Evolutionary conservation across 2,797 vertebrate genomes (phyloP).

Genomic region (Hipposideros larvatus): DNA sequence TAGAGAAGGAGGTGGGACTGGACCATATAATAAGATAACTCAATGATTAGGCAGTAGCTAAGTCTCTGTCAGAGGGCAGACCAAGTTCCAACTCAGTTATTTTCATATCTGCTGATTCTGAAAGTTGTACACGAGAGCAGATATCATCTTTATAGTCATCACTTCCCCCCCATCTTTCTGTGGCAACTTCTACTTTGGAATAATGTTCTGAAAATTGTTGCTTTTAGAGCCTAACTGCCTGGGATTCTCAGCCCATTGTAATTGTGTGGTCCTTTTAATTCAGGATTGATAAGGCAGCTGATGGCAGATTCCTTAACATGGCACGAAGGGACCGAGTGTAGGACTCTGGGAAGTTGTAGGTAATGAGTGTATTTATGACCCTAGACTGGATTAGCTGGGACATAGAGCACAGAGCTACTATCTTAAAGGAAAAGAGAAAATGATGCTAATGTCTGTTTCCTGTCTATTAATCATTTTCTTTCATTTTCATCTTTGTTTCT

Average conservation of each 20-base stretch:
- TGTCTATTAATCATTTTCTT: slow-evolving; percentile 47
- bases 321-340: neutral
- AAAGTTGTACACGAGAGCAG: neutral
- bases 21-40: neutral
- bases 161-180: slow-evolving; percentile 1
- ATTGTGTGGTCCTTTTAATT: neutral
- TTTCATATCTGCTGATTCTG: neutral
- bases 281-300: neutral
- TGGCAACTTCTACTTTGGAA: slow-evolving; percentile 33
- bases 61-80: neutral
- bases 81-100: neutral
- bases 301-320: neutral
- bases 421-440: neutral
- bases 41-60: neutral
- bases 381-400: neutral
- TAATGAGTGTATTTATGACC: neutral
- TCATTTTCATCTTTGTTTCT: slow-evolving; percentile 33
- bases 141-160: neutral
- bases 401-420: neutral
- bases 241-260: neutral
- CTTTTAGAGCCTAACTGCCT: neutral
- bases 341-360: neutral
- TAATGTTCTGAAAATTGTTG: slow-evolving; percentile 61
- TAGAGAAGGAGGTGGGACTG: neutral
- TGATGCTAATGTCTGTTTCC: neutral